Evolutionary conservation across 2,797 vertebrate genomes (phyloP).

Genomic region (Diplodus puntazzo): DNA sequence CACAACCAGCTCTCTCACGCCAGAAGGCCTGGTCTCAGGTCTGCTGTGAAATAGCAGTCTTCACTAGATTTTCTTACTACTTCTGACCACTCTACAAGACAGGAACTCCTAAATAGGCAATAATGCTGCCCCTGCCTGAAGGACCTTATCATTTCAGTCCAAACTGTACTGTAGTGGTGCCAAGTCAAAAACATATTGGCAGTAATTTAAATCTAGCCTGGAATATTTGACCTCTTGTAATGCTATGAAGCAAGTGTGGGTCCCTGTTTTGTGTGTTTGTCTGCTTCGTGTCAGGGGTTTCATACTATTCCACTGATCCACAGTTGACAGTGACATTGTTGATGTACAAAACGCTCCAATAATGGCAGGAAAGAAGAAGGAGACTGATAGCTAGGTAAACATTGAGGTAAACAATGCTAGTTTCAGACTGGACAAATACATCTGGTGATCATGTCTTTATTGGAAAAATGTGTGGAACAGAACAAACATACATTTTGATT

Average conservation of each 20-base stretch:
- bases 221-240: background rate
- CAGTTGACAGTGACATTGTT: too few species aligned
- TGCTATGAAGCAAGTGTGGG: background rate
- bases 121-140: background rate
- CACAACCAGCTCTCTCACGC: background rate
- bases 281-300: background rate
- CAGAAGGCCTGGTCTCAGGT: too few species aligned
- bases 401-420: background rate
- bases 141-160: background rate
- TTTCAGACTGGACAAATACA: background rate
- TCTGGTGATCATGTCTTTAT: slow-evolving; percentile 50
- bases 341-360: background rate
- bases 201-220: too few species aligned
- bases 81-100: background rate
- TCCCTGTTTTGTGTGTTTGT: background rate
- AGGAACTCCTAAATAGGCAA: background rate
- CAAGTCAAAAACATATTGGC: too few species aligned
- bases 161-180: background rate
- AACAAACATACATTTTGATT: background rate
- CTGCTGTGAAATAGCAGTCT: too few species aligned
- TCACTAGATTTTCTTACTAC: background rate
- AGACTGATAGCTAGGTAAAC: background rate
- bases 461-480: slow-evolving; percentile 41
- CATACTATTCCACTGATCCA: background rate
- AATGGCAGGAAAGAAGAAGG: background rate